Evolutionary conservation across 2,113 vertebrate genomes (phyloP).

Genomic region (Alligator mississippiensis): DNA sequence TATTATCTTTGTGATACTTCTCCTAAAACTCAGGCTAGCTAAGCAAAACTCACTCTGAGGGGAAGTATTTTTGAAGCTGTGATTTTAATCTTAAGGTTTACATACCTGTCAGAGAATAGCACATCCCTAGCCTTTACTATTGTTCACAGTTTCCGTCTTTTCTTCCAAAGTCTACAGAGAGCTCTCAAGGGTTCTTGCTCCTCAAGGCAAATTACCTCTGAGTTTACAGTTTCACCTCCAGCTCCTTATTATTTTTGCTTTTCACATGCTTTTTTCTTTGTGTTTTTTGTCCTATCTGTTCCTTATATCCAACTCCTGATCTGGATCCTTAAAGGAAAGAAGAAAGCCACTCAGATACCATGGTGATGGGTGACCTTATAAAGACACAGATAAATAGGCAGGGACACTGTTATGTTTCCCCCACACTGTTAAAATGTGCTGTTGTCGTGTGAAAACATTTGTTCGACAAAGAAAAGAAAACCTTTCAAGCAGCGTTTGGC

Average conservation of each 20-base stretch:
- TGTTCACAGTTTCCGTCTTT: slow-evolving; percentile 56
- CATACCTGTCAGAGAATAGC: slow-evolving; percentile 62
- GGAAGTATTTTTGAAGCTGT: slow-evolving; percentile 64
- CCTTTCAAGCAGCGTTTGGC: slow-evolving; percentile 31
- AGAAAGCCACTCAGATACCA: slow-evolving; percentile 48
- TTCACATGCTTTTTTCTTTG: slow-evolving; percentile 48
- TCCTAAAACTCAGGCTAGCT: slow-evolving; percentile 44
- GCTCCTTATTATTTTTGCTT: not conserved
- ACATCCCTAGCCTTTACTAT: slow-evolving; percentile 44
- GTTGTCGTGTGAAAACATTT: slow-evolving; percentile 56
- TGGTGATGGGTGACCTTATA: slow-evolving; percentile 65
- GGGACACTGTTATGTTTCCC: slow-evolving; percentile 41
- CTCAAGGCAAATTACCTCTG: slow-evolving; percentile 69
- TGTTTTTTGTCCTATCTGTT: slow-evolving; percentile 44
- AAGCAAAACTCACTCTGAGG: slow-evolving; percentile 62
- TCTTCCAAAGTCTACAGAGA: slow-evolving; percentile 25
- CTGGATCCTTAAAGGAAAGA: slow-evolving; percentile 57
- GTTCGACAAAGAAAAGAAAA: slow-evolving; percentile 62
- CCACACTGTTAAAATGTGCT: slow-evolving; percentile 21
- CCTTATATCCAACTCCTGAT: slow-evolving; percentile 51
- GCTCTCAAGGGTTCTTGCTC: slow-evolving; percentile 65
- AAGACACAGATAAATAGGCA: slow-evolving; percentile 51
- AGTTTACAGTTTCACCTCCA: slow-evolving; percentile 51
- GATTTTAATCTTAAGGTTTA: slow-evolving; percentile 69
- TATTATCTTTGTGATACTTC: slow-evolving; percentile 33